A percentile compares a stretch with the other conserved stretches of the same genome.
These are phyloP conservation scores for Diorhabda carinulata DNA, from an alignment of 1,140 invertebrate genomes.

Conservation along the genomic window DNA sequence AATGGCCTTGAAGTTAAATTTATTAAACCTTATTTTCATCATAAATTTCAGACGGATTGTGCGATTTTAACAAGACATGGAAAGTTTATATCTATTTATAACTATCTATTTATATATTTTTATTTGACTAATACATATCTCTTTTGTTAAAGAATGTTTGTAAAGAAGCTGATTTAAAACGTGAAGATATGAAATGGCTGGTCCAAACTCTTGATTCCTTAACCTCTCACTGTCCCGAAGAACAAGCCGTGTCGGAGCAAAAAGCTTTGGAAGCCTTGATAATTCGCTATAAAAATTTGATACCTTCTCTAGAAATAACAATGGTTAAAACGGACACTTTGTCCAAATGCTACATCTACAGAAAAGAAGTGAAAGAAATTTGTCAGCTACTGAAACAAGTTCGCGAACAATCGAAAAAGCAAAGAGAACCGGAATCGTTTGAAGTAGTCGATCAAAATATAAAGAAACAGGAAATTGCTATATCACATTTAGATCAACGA, in stretches of 20 bases:
- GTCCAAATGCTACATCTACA: conserved; percentile 87
- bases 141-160: conserved; percentile 69
- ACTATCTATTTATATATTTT: not conserved
- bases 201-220: conserved; percentile 85
- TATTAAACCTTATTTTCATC: no score
- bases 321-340: conserved; percentile 89
- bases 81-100: not conserved
- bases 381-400: conserved; percentile 71
- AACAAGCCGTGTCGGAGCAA: conserved; percentile 74
- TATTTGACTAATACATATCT: conserved; percentile 5
- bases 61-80: no score
- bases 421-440: conserved; percentile 63
- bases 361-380: conserved; percentile 81
- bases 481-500: conserved; percentile 81
- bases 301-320: conserved; percentile 87
- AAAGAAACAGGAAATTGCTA: conserved; percentile 71
- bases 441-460: conserved; percentile 72
- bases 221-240: conserved; percentile 73
- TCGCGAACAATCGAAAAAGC: conserved; percentile 64
- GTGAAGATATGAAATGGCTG: conserved; percentile 92
- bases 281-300: conserved; percentile 81
- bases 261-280: conserved; percentile 78
- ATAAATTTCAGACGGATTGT: no score
- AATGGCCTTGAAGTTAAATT: no score
- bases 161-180: conserved; percentile 80